Evolutionary conservation across 2,797 vertebrate genomes (phyloP).

Genomic region (Sylvia borin): DNA sequence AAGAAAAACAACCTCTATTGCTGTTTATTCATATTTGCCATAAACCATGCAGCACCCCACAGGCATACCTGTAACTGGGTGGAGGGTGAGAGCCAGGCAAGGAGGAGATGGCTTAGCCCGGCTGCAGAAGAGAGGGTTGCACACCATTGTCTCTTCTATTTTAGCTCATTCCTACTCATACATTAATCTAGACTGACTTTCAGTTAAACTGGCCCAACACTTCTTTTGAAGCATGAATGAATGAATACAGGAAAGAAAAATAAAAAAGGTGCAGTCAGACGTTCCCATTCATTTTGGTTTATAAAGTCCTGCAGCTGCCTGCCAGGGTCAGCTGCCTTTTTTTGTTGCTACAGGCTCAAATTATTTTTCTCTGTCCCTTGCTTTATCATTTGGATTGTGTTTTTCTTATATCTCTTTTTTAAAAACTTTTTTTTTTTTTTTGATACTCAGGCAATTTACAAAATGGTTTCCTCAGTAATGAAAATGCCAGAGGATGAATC

Average conservation of each 20-base stretch:
- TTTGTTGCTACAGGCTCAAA: slow-evolving; percentile 7
- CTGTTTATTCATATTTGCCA: not conserved
- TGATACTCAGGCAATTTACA: slow-evolving; percentile 75
- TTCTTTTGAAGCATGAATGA: not conserved
- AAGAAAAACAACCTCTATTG: not conserved
- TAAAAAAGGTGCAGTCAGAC: not conserved
- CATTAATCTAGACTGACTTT: not conserved
- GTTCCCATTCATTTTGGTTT: slow-evolving; percentile 11
- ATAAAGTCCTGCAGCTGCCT: not conserved
- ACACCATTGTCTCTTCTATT: not conserved
- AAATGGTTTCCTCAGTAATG: slow-evolving; percentile 88
- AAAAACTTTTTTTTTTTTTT: not conserved
- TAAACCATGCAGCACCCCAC: not conserved
- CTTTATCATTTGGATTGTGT: not conserved
- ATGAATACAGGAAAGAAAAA: not conserved
- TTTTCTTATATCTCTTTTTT: not conserved
- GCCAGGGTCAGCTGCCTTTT: not conserved
- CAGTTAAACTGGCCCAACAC: not conserved
- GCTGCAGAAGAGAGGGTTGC: not conserved
- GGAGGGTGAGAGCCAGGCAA: not conserved
- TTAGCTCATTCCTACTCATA: not conserved
- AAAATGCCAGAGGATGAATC: slow-evolving; percentile 89
- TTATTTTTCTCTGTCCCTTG: not conserved
- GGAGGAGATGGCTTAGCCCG: not conserved
- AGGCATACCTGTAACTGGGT: rapidly evolving